Evolutionary conservation across 2,113 vertebrate genomes (phyloP).

Genomic region (Brachionichthys hirsutus): DNA sequence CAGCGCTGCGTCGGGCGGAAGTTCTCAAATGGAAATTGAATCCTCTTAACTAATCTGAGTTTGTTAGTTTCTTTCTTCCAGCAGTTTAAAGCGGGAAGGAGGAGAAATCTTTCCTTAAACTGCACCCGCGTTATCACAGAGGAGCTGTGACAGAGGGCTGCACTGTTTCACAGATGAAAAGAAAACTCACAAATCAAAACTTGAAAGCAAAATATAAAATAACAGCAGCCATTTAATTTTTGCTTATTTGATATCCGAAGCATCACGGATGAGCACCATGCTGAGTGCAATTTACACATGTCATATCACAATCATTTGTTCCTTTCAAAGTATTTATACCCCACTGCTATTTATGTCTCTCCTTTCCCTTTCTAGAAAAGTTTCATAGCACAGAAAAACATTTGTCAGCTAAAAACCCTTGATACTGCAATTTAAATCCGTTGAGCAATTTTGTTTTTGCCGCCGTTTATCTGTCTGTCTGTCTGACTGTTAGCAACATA

Average conservation of each 20-base stretch:
- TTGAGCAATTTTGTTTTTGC: no score
- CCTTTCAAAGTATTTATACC: conserved; percentile 3
- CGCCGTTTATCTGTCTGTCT: no score
- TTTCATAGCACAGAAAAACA: not conserved
- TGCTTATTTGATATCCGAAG: conserved; percentile 10
- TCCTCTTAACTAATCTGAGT: conserved; percentile 32
- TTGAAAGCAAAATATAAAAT: conserved; percentile 7
- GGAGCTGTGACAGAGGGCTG: conserved; percentile 12
- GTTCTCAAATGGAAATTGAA: conserved; percentile 34
- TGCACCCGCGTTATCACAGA: conserved; percentile 19
- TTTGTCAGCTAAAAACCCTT: no score
- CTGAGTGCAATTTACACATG: conserved; percentile 16
- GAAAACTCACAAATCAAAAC: conserved; percentile 22
- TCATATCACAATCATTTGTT: conserved; percentile 1
- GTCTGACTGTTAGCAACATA: no score
- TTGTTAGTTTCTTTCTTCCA: conserved; percentile 3
- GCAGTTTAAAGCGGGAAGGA: conserved; percentile 37
- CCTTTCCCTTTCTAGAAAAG: not conserved
- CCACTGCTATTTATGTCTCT: not conserved
- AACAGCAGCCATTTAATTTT: conserved; percentile 3
- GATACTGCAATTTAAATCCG: no score
- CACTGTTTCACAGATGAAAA: no score
- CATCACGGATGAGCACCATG: conserved; percentile 4
- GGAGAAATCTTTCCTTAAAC: conserved; percentile 22
- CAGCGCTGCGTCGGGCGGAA: conserved; percentile 17